Base-by-base conservation (phyloP, 2,888 invertebrate species). In the Drosophila pseudotalamancana region DNA sequence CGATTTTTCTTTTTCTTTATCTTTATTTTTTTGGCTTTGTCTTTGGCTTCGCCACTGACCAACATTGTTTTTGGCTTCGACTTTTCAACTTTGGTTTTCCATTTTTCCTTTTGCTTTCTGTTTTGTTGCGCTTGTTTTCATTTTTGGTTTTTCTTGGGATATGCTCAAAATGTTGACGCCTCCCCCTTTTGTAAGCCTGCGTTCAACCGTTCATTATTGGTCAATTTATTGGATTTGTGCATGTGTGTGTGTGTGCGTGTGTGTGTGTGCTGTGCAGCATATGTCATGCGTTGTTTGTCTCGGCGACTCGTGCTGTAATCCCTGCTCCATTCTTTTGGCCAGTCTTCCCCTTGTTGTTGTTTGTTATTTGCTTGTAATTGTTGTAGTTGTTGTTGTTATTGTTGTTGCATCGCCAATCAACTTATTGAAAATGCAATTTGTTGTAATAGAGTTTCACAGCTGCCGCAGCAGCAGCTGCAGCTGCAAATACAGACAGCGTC, bases 221-320 rank as follows among this genome's bases (percentile, higher is more conserved):
- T 85, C 88, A 89, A 88, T 88, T 88, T 89, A 89, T 89, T 89
- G 89, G 88, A 84, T 85, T 77, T 86, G 79, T 73, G 75, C 82
- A 80, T 76, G 6, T 60, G 12, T 46, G 29, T 60, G 16, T 53
- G 12, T 57, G 53, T 45, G 23, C 25, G 23, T 59, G 25, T 54
- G 12, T 60, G 51, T 55, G 31, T 51, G 19, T 21, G 45, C 50
- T 9, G 69, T 68, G 71, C 65, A 75, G 69, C 84, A 83, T 79
- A 71, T 85, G 85, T 75, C 81, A 72, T 68, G 70, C 78, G 74
- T 61, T 77, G 77, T 56, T 62, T 61, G 60, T 51, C 49, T 56
- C 49, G 63, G 51, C 51, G 63, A 55, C 51, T 54, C 42, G 23
- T 50, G 61, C 48, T 49, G 73, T 60, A 56, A 64, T 57, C 69